phyloP scores from a whole-genome alignment of 2,797 vertebrate genomes.

The Eospalax fontanierii region DNA sequence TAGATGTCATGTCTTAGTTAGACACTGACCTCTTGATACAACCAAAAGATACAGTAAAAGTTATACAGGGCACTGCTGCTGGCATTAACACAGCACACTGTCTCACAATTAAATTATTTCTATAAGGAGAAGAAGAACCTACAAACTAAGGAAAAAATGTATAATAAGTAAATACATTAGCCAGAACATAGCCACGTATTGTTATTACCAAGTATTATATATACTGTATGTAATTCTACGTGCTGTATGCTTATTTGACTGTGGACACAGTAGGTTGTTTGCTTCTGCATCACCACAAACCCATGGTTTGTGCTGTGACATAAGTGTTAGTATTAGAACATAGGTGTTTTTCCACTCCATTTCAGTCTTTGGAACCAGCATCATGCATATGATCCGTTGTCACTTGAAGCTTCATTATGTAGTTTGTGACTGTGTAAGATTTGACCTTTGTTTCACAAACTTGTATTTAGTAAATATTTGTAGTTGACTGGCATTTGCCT shows the following conservation, averaged over 20 bases:
- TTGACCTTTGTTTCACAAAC: not conserved
- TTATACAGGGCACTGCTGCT: not conserved
- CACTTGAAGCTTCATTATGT: too few species aligned
- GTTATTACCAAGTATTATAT: not conserved
- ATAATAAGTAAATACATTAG: not conserved
- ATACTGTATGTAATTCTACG: not conserved
- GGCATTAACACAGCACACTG: not conserved
- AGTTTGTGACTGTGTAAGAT: not conserved
- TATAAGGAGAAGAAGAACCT: not conserved
- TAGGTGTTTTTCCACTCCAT: not conserved
- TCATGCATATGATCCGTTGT: not conserved
- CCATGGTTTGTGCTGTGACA: not conserved
- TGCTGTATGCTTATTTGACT: not conserved
- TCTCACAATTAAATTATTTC: not conserved
- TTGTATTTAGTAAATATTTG: not conserved
- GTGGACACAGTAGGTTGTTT: not conserved
- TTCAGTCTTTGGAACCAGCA: not conserved
- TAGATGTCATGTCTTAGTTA: not conserved
- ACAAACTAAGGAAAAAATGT: not conserved
- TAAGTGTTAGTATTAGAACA: not conserved
- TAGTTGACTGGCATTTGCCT: slow-evolving; percentile 20
- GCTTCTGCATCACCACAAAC: not conserved
- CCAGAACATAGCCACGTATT: not conserved
- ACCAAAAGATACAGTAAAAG: not conserved
- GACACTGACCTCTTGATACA: not conserved